Conservation (phyloP, 2,888 invertebrate genomes). For the Scotopteryx bipunctaria region DNA sequence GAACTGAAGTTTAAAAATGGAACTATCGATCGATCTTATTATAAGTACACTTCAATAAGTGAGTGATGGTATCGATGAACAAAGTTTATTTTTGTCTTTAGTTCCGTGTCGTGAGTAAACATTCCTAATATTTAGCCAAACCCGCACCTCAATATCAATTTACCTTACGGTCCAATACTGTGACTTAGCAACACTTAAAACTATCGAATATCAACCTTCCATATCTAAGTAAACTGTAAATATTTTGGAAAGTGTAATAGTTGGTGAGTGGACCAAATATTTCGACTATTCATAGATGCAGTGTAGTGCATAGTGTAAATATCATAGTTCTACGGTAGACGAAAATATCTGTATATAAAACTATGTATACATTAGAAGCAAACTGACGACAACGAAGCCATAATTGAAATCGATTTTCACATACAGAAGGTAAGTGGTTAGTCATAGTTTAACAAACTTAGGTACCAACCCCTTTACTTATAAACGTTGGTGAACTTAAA, state of each 20-base stretch:
- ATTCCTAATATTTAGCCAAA: conserved; percentile 36
- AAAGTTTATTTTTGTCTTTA: conserved; percentile 62
- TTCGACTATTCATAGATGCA: conserved; percentile 40
- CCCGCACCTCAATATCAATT: conserved; percentile 39
- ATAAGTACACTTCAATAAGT: conserved; percentile 45
- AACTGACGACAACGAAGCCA: conserved; percentile 48
- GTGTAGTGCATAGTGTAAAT: conserved; percentile 60
- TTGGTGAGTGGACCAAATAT: conserved; percentile 62
- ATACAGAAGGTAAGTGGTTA: conserved; percentile 54
- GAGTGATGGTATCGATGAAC: conserved; percentile 53
- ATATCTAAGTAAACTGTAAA: conserved; percentile 48
- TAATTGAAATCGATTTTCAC: conserved; percentile 58
- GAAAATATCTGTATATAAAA: conserved; percentile 45
- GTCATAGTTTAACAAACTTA: conserved; percentile 6
- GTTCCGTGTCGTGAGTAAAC: conserved; percentile 45
- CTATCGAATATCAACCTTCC: conserved; percentile 58
- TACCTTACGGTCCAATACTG: conserved; percentile 68
- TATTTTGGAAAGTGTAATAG: conserved; percentile 40
- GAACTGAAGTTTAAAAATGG: conserved; percentile 28
- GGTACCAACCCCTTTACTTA: no score
- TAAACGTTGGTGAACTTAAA: no score
- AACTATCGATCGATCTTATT: conserved; percentile 29
- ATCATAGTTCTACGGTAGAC: conserved; percentile 33
- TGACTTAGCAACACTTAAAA: conserved; percentile 62
- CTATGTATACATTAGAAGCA: conserved; percentile 37